Conservation (phyloP, 53 echinoderm and acorn worm species). For the Patiria pectinifera region DNA sequence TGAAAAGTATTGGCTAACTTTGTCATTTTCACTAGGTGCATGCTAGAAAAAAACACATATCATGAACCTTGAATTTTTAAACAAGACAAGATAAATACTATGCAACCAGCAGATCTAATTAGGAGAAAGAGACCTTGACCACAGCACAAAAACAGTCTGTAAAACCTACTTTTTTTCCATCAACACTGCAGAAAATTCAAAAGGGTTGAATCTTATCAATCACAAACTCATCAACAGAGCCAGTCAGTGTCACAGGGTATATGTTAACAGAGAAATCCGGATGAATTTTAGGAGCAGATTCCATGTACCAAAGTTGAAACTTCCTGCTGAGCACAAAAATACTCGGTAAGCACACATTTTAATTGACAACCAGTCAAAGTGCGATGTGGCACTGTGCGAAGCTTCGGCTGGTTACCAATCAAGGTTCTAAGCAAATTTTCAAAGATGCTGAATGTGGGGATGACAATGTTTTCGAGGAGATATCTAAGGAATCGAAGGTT, state of each 20-base stretch:
- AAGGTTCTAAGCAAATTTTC: background rate
- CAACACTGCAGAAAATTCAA: background rate
- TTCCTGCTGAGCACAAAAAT: background rate
- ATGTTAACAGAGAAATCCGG: too few relatives aligned
- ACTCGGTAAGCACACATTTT: background rate
- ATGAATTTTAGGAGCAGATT: too few relatives aligned
- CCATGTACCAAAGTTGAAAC: too few relatives aligned
- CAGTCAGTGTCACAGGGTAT: background rate
- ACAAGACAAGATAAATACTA: too few relatives aligned
- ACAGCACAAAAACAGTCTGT: too few relatives aligned
- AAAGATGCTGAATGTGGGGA: too few relatives aligned
- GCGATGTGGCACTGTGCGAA: background rate
- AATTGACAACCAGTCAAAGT: background rate
- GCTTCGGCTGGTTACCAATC: conserved; percentile 3
- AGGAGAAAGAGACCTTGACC: too few relatives aligned
- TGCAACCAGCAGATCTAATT: too few relatives aligned
- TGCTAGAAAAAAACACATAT: too few relatives aligned
- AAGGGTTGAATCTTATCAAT: background rate
- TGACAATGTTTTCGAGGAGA: background rate
- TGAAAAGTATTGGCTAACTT: too few relatives aligned
- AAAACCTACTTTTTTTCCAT: background rate
- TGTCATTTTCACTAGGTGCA: too few relatives aligned
- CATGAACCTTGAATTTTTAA: too few relatives aligned
- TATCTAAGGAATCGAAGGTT: background rate
- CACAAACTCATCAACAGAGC: background rate